Percentiles rank a stretch among this genome's conserved stretches.
phyloP scores from a whole-genome alignment of 2,888 invertebrate species.

The Dryadula phaetusa region DNA sequence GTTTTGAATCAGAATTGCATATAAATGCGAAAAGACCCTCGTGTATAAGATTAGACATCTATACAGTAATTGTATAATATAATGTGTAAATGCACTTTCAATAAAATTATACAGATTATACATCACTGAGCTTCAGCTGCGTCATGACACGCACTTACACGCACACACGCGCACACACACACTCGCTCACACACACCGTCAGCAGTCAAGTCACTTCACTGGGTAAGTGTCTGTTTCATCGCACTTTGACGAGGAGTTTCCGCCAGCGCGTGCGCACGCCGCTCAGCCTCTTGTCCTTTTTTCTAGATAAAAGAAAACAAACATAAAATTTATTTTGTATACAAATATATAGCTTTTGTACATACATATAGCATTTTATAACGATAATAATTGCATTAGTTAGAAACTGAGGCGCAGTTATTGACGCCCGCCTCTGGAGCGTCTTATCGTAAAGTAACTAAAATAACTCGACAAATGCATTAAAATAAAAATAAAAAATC shows the following conservation, averaged over 20 bases:
- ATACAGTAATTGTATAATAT: not conserved
- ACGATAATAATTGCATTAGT: too few relatives aligned
- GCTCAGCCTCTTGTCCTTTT: conserved; percentile 46
- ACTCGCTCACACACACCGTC: not conserved
- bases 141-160: not conserved
- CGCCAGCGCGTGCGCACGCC: conserved; percentile 56
- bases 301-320: conserved; percentile 47
- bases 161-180: not conserved
- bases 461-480: too few relatives aligned
- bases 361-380: too few relatives aligned
- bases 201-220: not conserved
- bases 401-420: too few relatives aligned
- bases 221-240: conserved; percentile 43
- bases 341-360: too few relatives aligned
- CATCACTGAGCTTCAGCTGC: not conserved
- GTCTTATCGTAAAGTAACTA: too few relatives aligned
- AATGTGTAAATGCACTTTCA: conserved; percentile 9
- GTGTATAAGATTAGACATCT: conserved; percentile 1
- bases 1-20: not conserved
- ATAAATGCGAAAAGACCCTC: not conserved
- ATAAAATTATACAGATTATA: not conserved
- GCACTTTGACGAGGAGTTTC: conserved; percentile 58
- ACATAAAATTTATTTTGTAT: not conserved
- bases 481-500: too few relatives aligned
- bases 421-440: too few relatives aligned